Base-by-base conservation (phyloP, 1,140 invertebrate species). In the Pachyrhynchus sulphureomaculatus region DNA sequence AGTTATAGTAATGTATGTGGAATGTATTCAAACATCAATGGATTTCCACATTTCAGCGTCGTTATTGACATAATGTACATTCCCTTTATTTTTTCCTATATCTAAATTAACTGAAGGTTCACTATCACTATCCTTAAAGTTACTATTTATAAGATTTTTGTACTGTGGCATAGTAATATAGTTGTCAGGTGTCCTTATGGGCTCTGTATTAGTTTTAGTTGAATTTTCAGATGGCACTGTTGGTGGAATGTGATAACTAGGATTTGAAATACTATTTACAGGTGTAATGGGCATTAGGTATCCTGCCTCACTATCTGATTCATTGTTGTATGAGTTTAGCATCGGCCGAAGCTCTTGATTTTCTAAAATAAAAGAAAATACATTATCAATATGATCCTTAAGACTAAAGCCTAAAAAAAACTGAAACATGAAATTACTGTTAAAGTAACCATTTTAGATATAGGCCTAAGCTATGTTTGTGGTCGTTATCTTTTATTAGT, bases 121-220 rank as follows among this genome's bases (percentile, higher is more conserved):
- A n/a, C 49, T 39, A 39, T 15, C 23, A 18, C 12, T 33, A 23
- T 53, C 32, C 41, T 51, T 62, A 21, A 24, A 37, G 21, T 53
- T 53, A 36, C 24, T 24, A 51, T 51, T 39, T 15, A 49, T 21
- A 36, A 54, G 13, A n/a, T 78, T 80, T 61, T 78, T 81, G 63
- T 83, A 83, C 41, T 82, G 75, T 0, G 79, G 78, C 74, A 86
- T 85, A 67, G 84, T 86, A 4, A 83, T 77, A 61, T 86, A 86
- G 72, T 86, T 51, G 20, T 51, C 48, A 20, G 24, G 13, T 20
- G 3, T 9, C 4, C 10, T 36, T 51, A 13, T 10, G 2, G 12
- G n/a, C 15, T 32, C 24, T 32, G n/a, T 17, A n/a, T 9, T 18
- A 17, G 17, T 15, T 15, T 32, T 48, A 9, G 15, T 6, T 32